Conservation (phyloP, 1,140 invertebrate genomes). For the Mactra quadrangularis region DNA sequence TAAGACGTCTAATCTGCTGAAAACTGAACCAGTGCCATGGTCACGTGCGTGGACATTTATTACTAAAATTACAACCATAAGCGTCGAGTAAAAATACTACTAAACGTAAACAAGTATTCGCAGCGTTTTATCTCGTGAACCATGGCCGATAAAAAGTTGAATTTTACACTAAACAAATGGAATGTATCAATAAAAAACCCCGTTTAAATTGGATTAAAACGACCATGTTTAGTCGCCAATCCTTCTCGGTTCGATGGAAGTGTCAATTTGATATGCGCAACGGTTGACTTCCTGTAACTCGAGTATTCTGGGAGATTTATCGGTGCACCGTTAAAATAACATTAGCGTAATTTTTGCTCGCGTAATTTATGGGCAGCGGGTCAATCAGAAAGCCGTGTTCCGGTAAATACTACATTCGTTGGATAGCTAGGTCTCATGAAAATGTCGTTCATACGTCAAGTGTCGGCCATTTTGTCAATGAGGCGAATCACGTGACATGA, state of each 20-base stretch:
- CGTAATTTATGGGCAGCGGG: conserved; percentile 38
- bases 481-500: conserved; percentile 30
- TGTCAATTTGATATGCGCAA: conserved; percentile 12
- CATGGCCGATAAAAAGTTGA: no score
- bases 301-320: conserved; percentile 21
- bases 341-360: conserved; percentile 17
- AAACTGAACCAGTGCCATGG: no score
- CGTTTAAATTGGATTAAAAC: no score
- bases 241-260: no score
- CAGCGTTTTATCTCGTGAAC: background rate
- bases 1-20: no score
- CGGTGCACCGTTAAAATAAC: conserved; percentile 36
- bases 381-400: background rate
- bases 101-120: background rate
- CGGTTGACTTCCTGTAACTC: conserved; percentile 31
- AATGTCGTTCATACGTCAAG: conserved; percentile 20
- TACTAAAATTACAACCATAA: no score
- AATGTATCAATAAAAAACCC: no score
- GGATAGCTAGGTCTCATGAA: conserved; percentile 6
- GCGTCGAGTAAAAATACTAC: no score
- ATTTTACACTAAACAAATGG: no score
- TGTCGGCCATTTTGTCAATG: conserved; percentile 15
- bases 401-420: conserved; percentile 22
- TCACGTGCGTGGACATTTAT: no score
- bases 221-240: no score